Base-by-base conservation (phyloP, 1,140 invertebrate species). In the Leptopilina boulardi region DNA sequence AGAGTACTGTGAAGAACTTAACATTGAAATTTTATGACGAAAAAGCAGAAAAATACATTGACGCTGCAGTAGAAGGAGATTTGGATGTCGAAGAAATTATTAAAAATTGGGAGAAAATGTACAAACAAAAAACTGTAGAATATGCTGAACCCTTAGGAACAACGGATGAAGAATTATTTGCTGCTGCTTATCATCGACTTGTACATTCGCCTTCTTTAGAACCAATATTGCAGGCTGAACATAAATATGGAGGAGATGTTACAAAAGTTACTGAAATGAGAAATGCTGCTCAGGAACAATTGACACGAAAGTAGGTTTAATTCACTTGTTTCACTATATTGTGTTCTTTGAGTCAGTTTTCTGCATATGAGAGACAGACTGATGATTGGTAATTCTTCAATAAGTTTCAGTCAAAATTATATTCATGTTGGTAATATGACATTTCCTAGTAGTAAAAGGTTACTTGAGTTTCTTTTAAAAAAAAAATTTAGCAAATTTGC, bases 131-230 rank as follows among this genome's bases (percentile, higher is more conserved):
- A 86, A 92, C 92, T 18, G 86, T 92, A 6, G 93, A 94, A 80
- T 94, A 93, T 89, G 93, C 93, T 0, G 93, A 94, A 80, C 93
- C 94, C 70, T 94, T 94, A 75, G 94, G 94, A 51, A 93, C 94
- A 0, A 94, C 94, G 0, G 94, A 96, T 87, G 94, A 96, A 85
- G 94, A 95, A 87, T 90, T 97, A 18, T 95, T 96, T 91, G 94
- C 95, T 19, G 94, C 94, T 10, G 95, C 96, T 44, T 97, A 97
- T 90, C 95, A 97, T 87, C 93, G 93, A 83, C 87, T 97, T 47
- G 95, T 97, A 5, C 96, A 97, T 87, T 97, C 96, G 0, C 95
- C 95, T 3, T 95, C 95, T 5, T 86, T 97, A 19, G 94, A 95
- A 83, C 94, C 94, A 0, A 94, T 97, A 78, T 89, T 97, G 26